Evolutionary conservation across 2,797 vertebrate species (phyloP).

Genomic region (Clarias pachynema): DNA sequence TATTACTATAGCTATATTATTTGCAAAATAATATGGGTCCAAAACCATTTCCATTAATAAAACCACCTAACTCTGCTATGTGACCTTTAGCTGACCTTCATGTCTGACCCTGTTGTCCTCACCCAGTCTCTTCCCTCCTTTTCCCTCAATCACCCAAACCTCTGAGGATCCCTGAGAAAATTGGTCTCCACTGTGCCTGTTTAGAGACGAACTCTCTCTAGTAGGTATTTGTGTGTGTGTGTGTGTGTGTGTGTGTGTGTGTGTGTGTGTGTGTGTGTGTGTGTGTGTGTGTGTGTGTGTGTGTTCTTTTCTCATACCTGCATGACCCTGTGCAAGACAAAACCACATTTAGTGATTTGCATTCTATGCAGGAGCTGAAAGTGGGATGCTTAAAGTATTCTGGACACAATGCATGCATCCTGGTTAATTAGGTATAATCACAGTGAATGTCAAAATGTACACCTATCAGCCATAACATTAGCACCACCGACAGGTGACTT

Average conservation of each 20-base stretch:
- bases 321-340: conserved; percentile 36
- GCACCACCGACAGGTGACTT: too few relatives aligned
- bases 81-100: conserved; percentile 45
- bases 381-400: neutral
- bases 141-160: conserved; percentile 28
- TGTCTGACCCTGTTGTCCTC: conserved; percentile 45
- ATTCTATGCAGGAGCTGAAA: neutral
- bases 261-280: conserved; percentile 54
- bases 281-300: conserved; percentile 51
- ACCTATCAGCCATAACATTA: too few relatives aligned
- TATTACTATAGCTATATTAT: neutral
- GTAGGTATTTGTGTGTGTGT: conserved; percentile 58
- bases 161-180: conserved; percentile 64
- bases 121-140: conserved; percentile 54
- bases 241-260: conserved; percentile 5
- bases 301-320: conserved; percentile 10
- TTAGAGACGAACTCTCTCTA: conserved; percentile 45
- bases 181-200: conserved; percentile 44
- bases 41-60: neutral
- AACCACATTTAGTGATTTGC: conserved; percentile 20
- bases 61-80: conserved; percentile 27
- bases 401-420: neutral
- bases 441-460: neutral
- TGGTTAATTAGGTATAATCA: neutral
- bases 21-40: neutral